Percentiles rank a stretch among this genome's conserved stretches.
phyloP scores from a whole-genome alignment of 1,140 invertebrate species.

The Brachionus sp. region DNA sequence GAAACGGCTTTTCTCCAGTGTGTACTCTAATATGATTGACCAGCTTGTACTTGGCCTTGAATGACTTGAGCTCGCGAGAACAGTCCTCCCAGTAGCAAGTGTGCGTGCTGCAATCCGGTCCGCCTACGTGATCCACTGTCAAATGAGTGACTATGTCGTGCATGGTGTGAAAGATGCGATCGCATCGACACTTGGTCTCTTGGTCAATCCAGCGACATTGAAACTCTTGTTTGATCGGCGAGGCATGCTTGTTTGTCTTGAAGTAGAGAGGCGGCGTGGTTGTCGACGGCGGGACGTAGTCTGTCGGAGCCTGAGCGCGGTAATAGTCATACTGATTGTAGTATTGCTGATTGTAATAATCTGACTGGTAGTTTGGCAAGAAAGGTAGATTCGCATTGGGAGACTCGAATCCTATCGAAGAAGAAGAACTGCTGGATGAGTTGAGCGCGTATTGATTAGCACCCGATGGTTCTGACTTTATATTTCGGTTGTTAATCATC shows the following conservation, averaged over 20 bases:
- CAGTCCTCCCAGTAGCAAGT: slow-evolving; percentile 45
- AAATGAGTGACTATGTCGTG: slow-evolving; percentile 46
- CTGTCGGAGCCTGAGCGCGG: not conserved
- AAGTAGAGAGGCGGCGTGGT: not conserved
- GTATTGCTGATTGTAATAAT: slow-evolving; percentile 29
- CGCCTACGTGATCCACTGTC: slow-evolving; percentile 44
- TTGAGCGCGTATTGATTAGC: slow-evolving; percentile 3
- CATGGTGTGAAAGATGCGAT: slow-evolving; percentile 37
- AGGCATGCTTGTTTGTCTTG: not conserved
- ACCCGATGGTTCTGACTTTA: not conserved
- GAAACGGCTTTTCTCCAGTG: slow-evolving; percentile 97
- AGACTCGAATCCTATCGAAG: not conserved
- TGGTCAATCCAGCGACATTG: slow-evolving; percentile 44
- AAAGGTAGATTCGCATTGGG: not conserved
- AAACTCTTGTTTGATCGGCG: slow-evolving; percentile 24
- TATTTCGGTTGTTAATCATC: slow-evolving; percentile 34
- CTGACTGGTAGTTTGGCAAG: not conserved
- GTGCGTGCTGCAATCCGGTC: slow-evolving; percentile 3
- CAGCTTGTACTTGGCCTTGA: slow-evolving; percentile 99
- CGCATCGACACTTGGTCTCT: slow-evolving; percentile 28
- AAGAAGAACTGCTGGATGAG: not conserved
- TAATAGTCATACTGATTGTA: slow-evolving; percentile 32
- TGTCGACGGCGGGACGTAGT: not conserved
- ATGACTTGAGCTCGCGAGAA: slow-evolving; percentile 63
- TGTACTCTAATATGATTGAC: slow-evolving; percentile 98